Conservation (phyloP, 2,888 invertebrate species). For the Drosophila melanosoma region DNA sequence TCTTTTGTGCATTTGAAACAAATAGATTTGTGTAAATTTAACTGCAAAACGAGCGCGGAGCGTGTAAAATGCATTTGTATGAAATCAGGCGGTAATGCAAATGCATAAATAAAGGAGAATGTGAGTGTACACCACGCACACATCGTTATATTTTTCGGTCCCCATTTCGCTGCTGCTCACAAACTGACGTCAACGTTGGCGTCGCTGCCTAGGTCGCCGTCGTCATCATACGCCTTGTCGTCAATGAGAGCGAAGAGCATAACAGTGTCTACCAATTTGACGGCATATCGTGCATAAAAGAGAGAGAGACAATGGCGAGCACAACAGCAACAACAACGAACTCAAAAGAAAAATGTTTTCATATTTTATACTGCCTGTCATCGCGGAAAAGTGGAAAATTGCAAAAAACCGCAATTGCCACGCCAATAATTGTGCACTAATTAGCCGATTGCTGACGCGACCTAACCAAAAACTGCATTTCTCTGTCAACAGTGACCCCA, state of each 20-base stretch:
- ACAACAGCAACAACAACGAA: slow-evolving; percentile 70
- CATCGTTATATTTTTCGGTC: slow-evolving; percentile 71
- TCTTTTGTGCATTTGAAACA: slow-evolving; percentile 52
- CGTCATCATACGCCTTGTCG: slow-evolving; percentile 61
- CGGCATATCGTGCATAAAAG: slow-evolving; percentile 58
- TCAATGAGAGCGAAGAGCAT: slow-evolving; percentile 74
- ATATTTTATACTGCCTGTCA: slow-evolving; percentile 70
- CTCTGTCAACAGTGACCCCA: slow-evolving; percentile 52
- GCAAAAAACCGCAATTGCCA: slow-evolving; percentile 45
- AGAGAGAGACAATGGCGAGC: slow-evolving; percentile 68
- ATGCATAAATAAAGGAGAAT: slow-evolving; percentile 45
- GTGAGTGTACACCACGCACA: slow-evolving; percentile 60
- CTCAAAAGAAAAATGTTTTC: slow-evolving; percentile 78
- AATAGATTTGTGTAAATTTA: slow-evolving; percentile 53
- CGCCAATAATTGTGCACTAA: slow-evolving; percentile 59
- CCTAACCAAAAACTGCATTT: slow-evolving; percentile 50
- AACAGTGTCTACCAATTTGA: slow-evolving; percentile 69
- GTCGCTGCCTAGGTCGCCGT: slow-evolving; percentile 52
- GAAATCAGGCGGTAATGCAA: slow-evolving; percentile 50
- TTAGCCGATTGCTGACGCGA: slow-evolving; percentile 33
- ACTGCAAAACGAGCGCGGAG: slow-evolving; percentile 34
- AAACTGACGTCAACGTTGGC: slow-evolving; percentile 67
- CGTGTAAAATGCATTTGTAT: slow-evolving; percentile 61
- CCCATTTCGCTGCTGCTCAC: slow-evolving; percentile 55
- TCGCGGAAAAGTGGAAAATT: slow-evolving; percentile 60